phyloP scores from a whole-genome alignment of 1,140 invertebrate genomes.

The Calosoma granatense region DNA sequence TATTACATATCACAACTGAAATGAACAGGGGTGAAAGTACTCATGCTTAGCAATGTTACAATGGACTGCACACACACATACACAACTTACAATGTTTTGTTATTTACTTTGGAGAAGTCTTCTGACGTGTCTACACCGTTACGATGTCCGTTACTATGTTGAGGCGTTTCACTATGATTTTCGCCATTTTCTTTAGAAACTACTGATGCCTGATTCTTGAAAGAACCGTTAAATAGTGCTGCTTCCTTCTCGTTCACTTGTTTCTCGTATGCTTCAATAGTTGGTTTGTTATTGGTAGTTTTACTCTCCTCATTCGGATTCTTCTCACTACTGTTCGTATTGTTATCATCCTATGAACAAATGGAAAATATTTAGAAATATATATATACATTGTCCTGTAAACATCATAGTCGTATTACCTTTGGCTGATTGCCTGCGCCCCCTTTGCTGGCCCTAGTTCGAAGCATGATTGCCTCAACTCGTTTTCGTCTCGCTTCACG shows the following conservation, averaged over 20 bases:
- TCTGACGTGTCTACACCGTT: constrained; percentile 1
- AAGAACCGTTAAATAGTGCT: background rate
- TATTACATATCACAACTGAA: constrained; percentile 4
- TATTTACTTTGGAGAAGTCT: constrained; percentile 10
- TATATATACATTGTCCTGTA: background rate
- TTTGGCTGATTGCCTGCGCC: background rate
- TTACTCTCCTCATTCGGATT: background rate
- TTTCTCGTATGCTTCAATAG: constrained; percentile 1
- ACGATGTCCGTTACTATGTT: constrained; percentile 5
- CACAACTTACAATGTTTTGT: constrained; percentile 9
- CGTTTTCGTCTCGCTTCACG: constrained; percentile 62
- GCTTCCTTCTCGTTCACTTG: background rate
- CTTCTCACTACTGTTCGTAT: constrained; percentile 1
- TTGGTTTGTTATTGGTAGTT: background rate
- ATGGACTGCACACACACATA: too few species aligned
- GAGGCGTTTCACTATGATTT: constrained; percentile 10
- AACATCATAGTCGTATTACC: background rate
- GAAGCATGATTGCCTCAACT: constrained; percentile 74
- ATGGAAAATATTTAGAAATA: background rate
- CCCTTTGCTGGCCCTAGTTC: constrained; percentile 52
- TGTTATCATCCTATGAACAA: constrained; percentile 3
- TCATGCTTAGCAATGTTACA: constrained; percentile 12
- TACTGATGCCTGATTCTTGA: background rate
- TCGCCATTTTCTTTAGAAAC: constrained; percentile 12
- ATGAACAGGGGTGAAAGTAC: constrained; percentile 15